Percentiles rank a stretch among this genome's conserved stretches.
Evolutionary conservation across 2,797 vertebrate genomes (phyloP).

Genomic region (Cirrhinus mrigala): DNA sequence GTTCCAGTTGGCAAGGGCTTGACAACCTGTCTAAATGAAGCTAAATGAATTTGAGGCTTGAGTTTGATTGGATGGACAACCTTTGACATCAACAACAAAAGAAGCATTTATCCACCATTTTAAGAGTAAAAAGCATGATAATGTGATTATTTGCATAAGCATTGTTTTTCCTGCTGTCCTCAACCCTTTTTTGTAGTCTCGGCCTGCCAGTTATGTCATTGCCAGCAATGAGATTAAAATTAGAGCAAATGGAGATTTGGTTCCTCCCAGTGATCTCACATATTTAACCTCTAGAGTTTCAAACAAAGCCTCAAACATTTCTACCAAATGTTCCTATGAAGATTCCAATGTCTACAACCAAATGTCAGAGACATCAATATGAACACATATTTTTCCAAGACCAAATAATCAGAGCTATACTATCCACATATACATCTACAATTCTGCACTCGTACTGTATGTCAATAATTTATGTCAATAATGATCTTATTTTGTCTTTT

Average conservation of each 20-base stretch:
- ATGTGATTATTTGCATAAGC: background rate
- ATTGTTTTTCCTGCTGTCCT: slow-evolving; percentile 7
- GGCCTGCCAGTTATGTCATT: background rate
- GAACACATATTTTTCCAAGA: background rate
- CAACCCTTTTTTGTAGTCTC: background rate
- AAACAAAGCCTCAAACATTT: background rate
- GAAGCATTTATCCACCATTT: background rate
- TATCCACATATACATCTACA: background rate
- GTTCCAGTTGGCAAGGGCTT: background rate
- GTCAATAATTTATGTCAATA: background rate
- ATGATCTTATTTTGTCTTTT: background rate
- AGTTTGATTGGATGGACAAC: background rate
- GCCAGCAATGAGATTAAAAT: slow-evolving; percentile 1
- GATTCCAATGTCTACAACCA: background rate
- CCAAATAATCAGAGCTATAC: background rate
- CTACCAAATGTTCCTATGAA: background rate
- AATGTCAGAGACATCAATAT: background rate
- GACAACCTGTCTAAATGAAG: background rate
- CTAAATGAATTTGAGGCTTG: background rate
- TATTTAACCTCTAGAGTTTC: background rate
- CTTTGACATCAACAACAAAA: background rate
- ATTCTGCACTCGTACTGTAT: background rate
- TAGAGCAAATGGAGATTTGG: background rate
- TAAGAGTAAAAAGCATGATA: background rate
- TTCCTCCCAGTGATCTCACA: background rate